Evolutionary conservation across 2,797 vertebrate species (phyloP), one percentile per base, ranked within the genome.

Genomic region (Xiphophorus birchmanni): DNA sequence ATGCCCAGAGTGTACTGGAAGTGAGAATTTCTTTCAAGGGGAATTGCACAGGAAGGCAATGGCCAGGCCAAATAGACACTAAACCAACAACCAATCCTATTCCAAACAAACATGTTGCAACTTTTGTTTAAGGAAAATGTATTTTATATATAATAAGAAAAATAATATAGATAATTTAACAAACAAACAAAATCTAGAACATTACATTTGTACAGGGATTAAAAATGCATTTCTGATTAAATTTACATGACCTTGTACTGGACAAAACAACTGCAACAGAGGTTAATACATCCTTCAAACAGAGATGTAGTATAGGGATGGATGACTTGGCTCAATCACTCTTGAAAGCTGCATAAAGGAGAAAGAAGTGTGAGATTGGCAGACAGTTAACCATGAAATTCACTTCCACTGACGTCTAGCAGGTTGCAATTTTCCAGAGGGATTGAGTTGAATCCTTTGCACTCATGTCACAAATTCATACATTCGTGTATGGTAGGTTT

Each of bases 301-400:
- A 77, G 54, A 86, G 58, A 83, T 77, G 80, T 73, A 74, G 83
- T 77, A 50, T 56, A 8, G 78, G 47, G 76, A 88, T 87, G 90
- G 87, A 89, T 91, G 86, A 89, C 74, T 87, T 90, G 84, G 91
- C 81, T 94, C 93, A 92, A 93, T 94, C 92, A 95, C 79, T 89
- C 42, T 67, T 89, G 87, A 93, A 82, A 89, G 88, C 84, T 84
- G 88, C 72, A 54, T 84, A 88, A 89, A 90, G 88, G 84, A 88
- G 87, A 79, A 89, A 90, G 79, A 86, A 77, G 78, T 89, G 82
- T 86, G 88, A 90, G 91, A 93, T 87, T 93, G 93, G 90, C 92
- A 92, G 91, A 94, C 91, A 87, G 92, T 90, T 94, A 94, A 91
- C 88, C 93, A 92, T 94, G 93, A 94, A 94, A 94, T 94, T 91